A percentile compares a stretch with the other conserved stretches of the same genome.
Evolutionary conservation across 2,888 invertebrate genomes (phyloP).

Genomic region (Autographa pulchrina): DNA sequence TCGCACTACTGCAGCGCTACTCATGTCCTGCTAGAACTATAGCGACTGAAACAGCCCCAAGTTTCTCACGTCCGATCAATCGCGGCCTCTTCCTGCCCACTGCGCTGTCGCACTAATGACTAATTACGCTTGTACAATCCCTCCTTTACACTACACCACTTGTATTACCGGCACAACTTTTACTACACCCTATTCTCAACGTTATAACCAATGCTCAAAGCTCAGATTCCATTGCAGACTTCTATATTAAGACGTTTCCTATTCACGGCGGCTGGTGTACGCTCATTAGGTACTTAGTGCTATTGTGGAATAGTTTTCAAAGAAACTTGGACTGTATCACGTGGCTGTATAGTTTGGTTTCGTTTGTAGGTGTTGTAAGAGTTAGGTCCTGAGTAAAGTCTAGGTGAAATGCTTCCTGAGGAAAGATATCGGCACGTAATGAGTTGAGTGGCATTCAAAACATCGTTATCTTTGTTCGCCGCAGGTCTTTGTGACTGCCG

Average conservation of each 20-base stretch:
- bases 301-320: slow-evolving; percentile 64
- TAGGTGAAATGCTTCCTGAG: slow-evolving; percentile 76
- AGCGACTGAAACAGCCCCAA: slow-evolving; percentile 46
- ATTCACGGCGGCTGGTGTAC: slow-evolving; percentile 68
- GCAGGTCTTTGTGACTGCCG: slow-evolving; percentile 66
- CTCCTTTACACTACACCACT: slow-evolving; percentile 74
- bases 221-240: slow-evolving; percentile 40
- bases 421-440: slow-evolving; percentile 86
- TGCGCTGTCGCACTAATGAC: slow-evolving; percentile 85
- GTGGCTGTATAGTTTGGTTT: slow-evolving; percentile 50
- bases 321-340: slow-evolving; percentile 41
- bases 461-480: slow-evolving; percentile 82
- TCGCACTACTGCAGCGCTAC: background rate
- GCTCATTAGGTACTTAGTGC: slow-evolving; percentile 86
- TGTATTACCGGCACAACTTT: slow-evolving; percentile 60
- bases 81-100: slow-evolving; percentile 82
- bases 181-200: slow-evolving; percentile 60
- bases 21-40: slow-evolving; percentile 71
- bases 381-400: slow-evolving; percentile 70
- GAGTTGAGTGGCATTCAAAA: slow-evolving; percentile 87
- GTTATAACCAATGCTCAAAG: slow-evolving; percentile 57
- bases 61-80: slow-evolving; percentile 77
- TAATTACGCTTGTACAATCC: slow-evolving; percentile 86
- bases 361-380: slow-evolving; percentile 31
- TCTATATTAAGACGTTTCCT: slow-evolving; percentile 73